These are phyloP conservation scores for Sitodiplosis mosellana DNA, from an alignment of 1,140 invertebrate genomes.

Conservation along the genomic window DNA sequence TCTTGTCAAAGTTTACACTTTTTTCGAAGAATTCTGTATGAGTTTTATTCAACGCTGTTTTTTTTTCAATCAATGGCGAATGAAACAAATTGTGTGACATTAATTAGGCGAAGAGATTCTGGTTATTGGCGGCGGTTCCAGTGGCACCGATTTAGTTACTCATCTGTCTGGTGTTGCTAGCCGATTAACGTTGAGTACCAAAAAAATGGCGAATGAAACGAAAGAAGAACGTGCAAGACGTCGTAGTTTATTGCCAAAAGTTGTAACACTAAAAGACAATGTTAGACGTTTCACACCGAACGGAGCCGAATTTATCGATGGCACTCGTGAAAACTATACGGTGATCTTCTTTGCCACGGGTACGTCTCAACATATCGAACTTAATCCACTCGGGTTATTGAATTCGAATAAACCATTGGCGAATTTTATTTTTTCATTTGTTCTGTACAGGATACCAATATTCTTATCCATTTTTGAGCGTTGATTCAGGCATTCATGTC, in stretches of 20 bases:
- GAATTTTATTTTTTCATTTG: no score
- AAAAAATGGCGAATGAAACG: slow-evolving; percentile 11
- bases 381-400: no score
- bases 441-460: slow-evolving; percentile 48
- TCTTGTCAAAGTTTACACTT: neutral
- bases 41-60: no score
- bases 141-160: slow-evolving; percentile 69
- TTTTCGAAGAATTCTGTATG: no score
- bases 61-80: no score
- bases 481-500: slow-evolving; percentile 46
- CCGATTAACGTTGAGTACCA: slow-evolving; percentile 47
- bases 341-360: slow-evolving; percentile 65
- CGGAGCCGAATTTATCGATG: slow-evolving; percentile 38
- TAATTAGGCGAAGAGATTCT: no score
- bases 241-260: slow-evolving; percentile 32
- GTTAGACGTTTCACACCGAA: slow-evolving; percentile 31
- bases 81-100: no score
- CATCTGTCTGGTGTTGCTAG: slow-evolving; percentile 49
- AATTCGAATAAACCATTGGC: no score
- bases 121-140: slow-evolving; percentile 21
- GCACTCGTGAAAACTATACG: slow-evolving; percentile 38
- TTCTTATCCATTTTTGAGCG: slow-evolving; percentile 60
- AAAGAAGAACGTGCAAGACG: no score
- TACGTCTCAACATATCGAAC: slow-evolving; percentile 14
- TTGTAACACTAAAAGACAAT: slow-evolving; percentile 43